phyloP scores from a whole-genome alignment of 2,797 vertebrate genomes.

The Epinephelus malabaricus region DNA sequence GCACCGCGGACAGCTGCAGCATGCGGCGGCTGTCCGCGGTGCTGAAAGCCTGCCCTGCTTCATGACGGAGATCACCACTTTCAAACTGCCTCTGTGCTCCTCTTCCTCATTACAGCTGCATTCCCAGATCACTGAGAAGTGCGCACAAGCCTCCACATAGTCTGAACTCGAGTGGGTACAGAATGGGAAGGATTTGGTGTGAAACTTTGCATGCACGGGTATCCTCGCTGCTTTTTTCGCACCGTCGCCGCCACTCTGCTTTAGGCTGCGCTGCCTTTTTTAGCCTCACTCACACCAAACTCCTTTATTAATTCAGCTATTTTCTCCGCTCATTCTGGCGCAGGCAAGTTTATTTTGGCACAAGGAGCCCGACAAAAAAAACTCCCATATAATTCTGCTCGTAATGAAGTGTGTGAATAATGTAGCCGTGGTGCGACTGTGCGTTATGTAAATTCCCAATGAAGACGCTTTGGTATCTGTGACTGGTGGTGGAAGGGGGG shows the following conservation, averaged over 20 bases:
- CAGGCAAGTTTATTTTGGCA: not conserved
- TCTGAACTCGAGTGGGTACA: too few relatives aligned
- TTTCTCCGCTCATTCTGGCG: not conserved
- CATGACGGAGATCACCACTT: conserved; percentile 9
- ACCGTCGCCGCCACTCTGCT: not conserved
- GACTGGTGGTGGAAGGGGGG: not conserved
- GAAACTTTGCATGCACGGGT: conserved; percentile 38
- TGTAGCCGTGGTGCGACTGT: conserved; percentile 13
- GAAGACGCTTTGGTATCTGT: conserved; percentile 42
- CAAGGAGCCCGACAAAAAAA: not conserved
- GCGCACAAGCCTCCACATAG: not conserved
- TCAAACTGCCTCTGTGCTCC: conserved; percentile 14
- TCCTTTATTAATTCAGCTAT: not conserved
- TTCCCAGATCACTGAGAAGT: not conserved
- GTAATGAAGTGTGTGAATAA: conserved; percentile 19
- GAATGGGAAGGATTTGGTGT: not conserved
- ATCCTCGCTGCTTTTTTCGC: too few relatives aligned
- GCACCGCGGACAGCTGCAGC: conserved; percentile 60
- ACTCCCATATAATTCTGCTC: not conserved
- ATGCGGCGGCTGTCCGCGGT: conserved; percentile 49
- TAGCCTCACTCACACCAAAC: conserved; percentile 9
- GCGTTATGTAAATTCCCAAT: conserved; percentile 51
- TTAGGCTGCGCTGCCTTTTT: not conserved
- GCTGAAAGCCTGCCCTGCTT: conserved; percentile 34
- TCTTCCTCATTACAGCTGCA: not conserved